phyloP scores from a whole-genome alignment of 2,797 vertebrate genomes.

The Anabas testudineus region DNA sequence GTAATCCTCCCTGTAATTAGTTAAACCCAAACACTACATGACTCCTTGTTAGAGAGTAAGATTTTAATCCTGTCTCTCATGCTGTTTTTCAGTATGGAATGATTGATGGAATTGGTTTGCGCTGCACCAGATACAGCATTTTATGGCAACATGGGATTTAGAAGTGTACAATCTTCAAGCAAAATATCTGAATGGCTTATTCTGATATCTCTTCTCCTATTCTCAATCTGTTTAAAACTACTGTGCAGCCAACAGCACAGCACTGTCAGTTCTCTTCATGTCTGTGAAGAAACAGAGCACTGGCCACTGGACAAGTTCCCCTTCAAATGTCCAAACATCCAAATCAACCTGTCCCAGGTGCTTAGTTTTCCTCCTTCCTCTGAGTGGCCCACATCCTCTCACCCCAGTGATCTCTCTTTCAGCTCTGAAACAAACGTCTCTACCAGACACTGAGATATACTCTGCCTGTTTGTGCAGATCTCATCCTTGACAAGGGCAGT shows the following conservation, averaged over 20 bases:
- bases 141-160: conserved; percentile 33
- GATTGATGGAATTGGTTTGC: conserved; percentile 37
- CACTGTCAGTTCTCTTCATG: conserved; percentile 43
- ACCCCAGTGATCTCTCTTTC: conserved; percentile 62
- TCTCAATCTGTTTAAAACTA: conserved; percentile 36
- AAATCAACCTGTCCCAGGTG: conserved; percentile 76
- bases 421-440: conserved; percentile 61
- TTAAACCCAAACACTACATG: conserved; percentile 42
- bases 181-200: conserved; percentile 24
- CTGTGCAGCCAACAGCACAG: conserved; percentile 20
- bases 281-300: conserved; percentile 51
- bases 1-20: conserved; percentile 51
- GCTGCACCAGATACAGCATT: conserved; percentile 49
- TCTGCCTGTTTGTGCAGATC: conserved; percentile 55
- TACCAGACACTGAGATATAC: conserved; percentile 59
- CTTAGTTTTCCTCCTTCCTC: conserved; percentile 70
- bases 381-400: conserved; percentile 75
- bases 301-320: conserved; percentile 63
- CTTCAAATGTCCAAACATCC: conserved; percentile 62
- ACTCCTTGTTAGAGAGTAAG: conserved; percentile 33
- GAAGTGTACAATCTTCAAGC: conserved; percentile 29
- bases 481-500: conserved; percentile 44
- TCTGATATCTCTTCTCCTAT: conserved; percentile 41
- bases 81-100: conserved; percentile 21
- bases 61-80: conserved; percentile 31